Base-by-base conservation (phyloP, 1,140 invertebrate species). In the Zaprionus ornatus region DNA sequence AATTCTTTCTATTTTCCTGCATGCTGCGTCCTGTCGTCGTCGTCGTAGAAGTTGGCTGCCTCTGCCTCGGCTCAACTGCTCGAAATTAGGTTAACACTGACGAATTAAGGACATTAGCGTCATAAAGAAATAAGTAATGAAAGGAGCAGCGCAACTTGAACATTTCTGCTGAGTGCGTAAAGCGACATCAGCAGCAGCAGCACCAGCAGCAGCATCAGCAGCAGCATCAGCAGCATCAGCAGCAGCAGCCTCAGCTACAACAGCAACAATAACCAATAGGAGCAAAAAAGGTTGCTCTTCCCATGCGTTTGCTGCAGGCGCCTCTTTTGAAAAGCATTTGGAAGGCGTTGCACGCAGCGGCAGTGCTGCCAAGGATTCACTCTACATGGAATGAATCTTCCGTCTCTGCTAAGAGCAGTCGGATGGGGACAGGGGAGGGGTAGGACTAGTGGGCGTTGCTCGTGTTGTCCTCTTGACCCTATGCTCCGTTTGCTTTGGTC, bases 101-200 rank as follows among this genome's bases (percentile, higher is more conserved):
- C 85, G 85, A 88, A 88, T 88, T 88, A 88, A 88, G 85, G 85
- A 88, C 85, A 88, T 88, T 88, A 88, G 85, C 85, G 85, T 88
- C 85, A 88, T 88, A 88, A 90, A 88, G 85, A 88, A 88, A 90
- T 84, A 88, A 90, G 85, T 84, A 88, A 88, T 90, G 84, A 79
- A 90, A 90, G 77, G 63, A 78, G 80, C 80, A 80, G 77, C 77
- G 63, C 61, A 50, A 88, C 64, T 83, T 86, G 71, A 82, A 56
- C 76, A 79, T 76, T 83, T 82, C 54, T 77, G 77, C 77, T 79
- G 73, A 88, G 83, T 87, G 84, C 84, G 77, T 83, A 80, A 72
- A 83, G 67, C 72, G 45, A 67, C 74, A 84, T 52, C 42, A 68
- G 21, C 59, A 64, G 32, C 21, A 66, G 68, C 59, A 77, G 57